A percentile compares a stretch with the other conserved stretches of the same genome.
Conservation (phyloP, 2,888 invertebrate species). For the Dorcus parallelipipedus region DNA sequence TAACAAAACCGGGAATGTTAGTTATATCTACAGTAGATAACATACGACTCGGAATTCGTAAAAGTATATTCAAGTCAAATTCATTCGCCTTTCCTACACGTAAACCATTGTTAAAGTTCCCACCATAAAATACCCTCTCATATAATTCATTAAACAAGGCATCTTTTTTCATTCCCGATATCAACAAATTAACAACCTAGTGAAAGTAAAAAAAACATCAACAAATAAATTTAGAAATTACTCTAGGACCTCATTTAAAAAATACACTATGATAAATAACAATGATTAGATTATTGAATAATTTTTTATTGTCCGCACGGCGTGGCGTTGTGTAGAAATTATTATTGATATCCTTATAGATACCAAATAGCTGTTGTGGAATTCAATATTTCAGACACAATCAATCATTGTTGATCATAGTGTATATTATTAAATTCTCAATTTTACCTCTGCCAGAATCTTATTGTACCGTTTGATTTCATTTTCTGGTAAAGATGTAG, state of each 20-base stretch:
- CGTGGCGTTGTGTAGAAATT: too few relatives aligned
- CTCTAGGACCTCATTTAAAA: too few relatives aligned
- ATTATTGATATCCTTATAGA: too few relatives aligned
- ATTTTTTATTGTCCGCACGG: too few relatives aligned
- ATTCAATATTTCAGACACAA: too few relatives aligned
- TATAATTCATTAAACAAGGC: conserved; percentile 39
- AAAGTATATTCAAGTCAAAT: conserved; percentile 59
- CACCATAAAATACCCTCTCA: conserved; percentile 50
- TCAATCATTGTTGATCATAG: too few relatives aligned
- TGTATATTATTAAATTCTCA: not conserved
- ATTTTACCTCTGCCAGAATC: conserved; percentile 47
- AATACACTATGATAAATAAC: too few relatives aligned
- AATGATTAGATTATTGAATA: too few relatives aligned
- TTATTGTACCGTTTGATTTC: conserved; percentile 33
- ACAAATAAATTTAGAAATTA: not conserved
- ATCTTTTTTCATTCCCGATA: conserved; percentile 36
- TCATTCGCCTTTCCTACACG: conserved; percentile 60
- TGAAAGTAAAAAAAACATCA: not conserved
- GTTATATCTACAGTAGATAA: not conserved
- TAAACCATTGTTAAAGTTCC: conserved; percentile 61
- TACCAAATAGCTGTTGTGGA: too few relatives aligned
- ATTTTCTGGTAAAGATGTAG: conserved; percentile 23
- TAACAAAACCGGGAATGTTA: not conserved
- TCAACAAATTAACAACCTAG: conserved; percentile 33
- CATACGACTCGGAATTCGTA: conserved; percentile 52